Conservation (phyloP, 2,113 vertebrate species). For the Nanorana parkeri region DNA sequence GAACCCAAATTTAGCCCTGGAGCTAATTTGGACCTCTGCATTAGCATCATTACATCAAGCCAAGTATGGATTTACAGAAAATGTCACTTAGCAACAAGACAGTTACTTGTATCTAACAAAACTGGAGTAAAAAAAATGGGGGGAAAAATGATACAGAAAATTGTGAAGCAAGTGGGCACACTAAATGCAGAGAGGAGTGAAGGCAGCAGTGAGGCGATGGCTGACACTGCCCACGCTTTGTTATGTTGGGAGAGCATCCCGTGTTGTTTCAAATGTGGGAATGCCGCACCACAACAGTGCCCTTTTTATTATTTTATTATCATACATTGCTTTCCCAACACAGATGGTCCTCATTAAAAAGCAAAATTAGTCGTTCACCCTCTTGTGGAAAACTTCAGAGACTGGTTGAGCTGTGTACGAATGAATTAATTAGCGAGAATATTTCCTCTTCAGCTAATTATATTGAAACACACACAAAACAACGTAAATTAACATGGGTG, state of each 20-base stretch:
- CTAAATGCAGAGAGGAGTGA: neutral
- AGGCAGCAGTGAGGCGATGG: neutral
- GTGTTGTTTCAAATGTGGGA: slow-evolving; percentile 28
- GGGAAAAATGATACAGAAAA: neutral
- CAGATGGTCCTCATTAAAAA: slow-evolving; percentile 73
- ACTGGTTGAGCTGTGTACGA: slow-evolving; percentile 62
- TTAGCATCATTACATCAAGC: slow-evolving; percentile 19
- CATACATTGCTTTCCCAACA: slow-evolving; percentile 49
- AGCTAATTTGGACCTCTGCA: slow-evolving; percentile 46
- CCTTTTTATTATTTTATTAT: slow-evolving; percentile 50
- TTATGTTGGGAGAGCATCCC: slow-evolving; percentile 13
- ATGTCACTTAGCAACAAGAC: slow-evolving; percentile 47
- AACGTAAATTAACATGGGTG: slow-evolving; percentile 51
- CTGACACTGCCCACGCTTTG: neutral
- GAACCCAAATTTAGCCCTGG: slow-evolving; percentile 45
- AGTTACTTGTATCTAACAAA: slow-evolving; percentile 19
- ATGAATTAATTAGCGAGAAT: slow-evolving; percentile 71
- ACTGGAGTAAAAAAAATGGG: neutral
- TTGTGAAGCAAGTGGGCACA: neutral
- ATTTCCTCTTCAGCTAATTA: slow-evolving; percentile 67
- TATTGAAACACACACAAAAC: slow-evolving; percentile 61
- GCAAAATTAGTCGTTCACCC: slow-evolving; percentile 70
- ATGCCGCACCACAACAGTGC: slow-evolving; percentile 8
- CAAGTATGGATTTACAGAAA: slow-evolving; percentile 42
- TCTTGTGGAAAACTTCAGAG: slow-evolving; percentile 68